A percentile compares a stretch with the other conserved stretches of the same genome.
Conservation (phyloP, 2,888 invertebrate genomes). For the Acronicta alni region DNA sequence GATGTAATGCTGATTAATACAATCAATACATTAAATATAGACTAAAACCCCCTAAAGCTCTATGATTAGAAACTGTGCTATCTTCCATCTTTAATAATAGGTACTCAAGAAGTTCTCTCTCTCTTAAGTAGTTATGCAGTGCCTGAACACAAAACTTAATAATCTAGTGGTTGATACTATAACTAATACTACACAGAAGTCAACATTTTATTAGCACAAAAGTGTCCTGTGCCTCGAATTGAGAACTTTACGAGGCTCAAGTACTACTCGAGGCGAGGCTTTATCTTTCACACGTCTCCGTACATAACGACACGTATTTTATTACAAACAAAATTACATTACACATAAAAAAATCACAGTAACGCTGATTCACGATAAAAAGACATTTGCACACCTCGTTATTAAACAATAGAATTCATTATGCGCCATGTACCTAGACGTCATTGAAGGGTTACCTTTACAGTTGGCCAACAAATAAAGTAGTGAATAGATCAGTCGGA, state of each 20-base stretch:
- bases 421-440: slow-evolving; percentile 19
- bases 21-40: too few species aligned
- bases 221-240: slow-evolving; percentile 50
- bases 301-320: slow-evolving; percentile 49
- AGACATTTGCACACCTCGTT: slow-evolving; percentile 14
- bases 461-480: slow-evolving; percentile 51
- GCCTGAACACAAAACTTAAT: neutral
- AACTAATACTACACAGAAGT: slow-evolving; percentile 26
- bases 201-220: slow-evolving; percentile 54
- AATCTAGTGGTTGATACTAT: slow-evolving; percentile 27
- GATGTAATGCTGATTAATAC: too few species aligned
- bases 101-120: too few species aligned
- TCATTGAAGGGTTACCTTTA: slow-evolving; percentile 44
- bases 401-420: slow-evolving; percentile 38
- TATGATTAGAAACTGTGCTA: neutral
- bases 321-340: slow-evolving; percentile 38
- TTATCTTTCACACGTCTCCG: slow-evolving; percentile 53
- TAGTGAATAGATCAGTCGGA: slow-evolving; percentile 74
- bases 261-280: slow-evolving; percentile 28
- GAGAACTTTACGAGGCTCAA: slow-evolving; percentile 52
- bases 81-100: too few species aligned
- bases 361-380: slow-evolving; percentile 13
- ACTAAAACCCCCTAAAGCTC: too few species aligned
- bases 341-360: slow-evolving; percentile 29
- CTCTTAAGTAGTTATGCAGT: neutral